Conservation (phyloP, 2,113 vertebrate species). For the Cricetomys ansorgei region DNA sequence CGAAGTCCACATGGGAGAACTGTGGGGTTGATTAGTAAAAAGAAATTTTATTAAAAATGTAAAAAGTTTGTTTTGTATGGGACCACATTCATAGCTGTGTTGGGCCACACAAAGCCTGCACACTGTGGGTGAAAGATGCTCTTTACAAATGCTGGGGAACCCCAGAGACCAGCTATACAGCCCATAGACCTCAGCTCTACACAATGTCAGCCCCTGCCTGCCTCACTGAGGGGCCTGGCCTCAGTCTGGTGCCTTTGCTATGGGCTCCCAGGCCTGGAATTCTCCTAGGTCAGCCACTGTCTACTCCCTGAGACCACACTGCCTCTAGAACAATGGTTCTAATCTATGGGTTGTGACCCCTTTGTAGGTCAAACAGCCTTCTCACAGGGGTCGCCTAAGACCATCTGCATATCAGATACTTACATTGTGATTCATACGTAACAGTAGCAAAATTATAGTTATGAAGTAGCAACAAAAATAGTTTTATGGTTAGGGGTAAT, state of each 20-base stretch:
- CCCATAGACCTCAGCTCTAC: not conserved
- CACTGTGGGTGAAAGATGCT: rapidly evolving
- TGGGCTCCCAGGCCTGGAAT: not conserved
- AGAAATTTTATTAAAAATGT: not conserved
- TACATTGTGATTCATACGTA: too few relatives aligned
- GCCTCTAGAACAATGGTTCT: too few relatives aligned
- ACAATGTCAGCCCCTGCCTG: too few relatives aligned
- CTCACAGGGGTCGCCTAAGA: too few relatives aligned
- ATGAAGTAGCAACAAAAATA: too few relatives aligned
- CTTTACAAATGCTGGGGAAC: not conserved
- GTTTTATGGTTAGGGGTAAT: too few relatives aligned
- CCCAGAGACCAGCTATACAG: not conserved
- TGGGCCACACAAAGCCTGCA: not conserved
- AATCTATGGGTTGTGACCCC: too few relatives aligned
- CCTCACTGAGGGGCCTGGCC: not conserved
- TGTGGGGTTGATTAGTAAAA: too few relatives aligned
- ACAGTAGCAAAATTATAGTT: too few relatives aligned
- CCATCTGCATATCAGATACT: too few relatives aligned
- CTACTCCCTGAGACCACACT: too few relatives aligned
- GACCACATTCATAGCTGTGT: not conserved
- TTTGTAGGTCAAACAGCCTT: too few relatives aligned
- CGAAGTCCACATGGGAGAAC: not conserved
- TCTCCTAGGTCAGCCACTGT: not conserved
- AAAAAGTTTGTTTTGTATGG: not conserved
- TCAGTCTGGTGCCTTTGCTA: not conserved